phyloP scores from a whole-genome alignment of 2,113 vertebrate species.

The Malaclemys terrapin region DNA sequence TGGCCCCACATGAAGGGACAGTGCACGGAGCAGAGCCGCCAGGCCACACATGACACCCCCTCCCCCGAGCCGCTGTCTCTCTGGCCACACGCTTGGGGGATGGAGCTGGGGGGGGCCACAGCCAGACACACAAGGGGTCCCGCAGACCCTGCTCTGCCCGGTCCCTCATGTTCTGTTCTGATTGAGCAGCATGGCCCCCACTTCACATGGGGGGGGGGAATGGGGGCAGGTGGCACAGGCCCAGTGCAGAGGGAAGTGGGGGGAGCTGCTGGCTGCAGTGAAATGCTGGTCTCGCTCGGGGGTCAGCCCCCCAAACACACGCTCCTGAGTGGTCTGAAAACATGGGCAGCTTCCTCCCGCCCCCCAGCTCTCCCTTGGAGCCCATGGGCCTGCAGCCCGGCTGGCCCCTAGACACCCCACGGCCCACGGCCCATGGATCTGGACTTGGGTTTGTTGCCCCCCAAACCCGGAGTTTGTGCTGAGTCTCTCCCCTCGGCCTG shows the following conservation, averaged over 20 bases:
- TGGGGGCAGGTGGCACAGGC: background rate
- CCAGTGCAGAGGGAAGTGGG: background rate
- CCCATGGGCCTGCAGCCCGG: too few relatives aligned
- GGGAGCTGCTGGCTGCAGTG: background rate
- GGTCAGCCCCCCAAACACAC: background rate
- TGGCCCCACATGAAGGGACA: background rate
- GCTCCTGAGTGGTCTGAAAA: background rate
- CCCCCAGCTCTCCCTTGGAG: background rate
- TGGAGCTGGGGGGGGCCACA: too few relatives aligned
- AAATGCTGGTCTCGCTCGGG: background rate
- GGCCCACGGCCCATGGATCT: rapidly evolving
- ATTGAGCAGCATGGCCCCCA: background rate
- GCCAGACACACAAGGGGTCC: background rate
- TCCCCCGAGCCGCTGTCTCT: background rate
- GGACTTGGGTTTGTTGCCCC: rapidly evolving
- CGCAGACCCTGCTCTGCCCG: background rate
- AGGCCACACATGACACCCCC: background rate
- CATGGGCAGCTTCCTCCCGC: background rate
- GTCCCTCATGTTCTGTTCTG: background rate
- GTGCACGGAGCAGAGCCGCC: background rate
- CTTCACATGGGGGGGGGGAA: background rate
- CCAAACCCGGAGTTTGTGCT: background rate
- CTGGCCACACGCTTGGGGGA: background rate
- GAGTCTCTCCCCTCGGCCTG: background rate
- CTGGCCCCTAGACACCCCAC: too few relatives aligned